Percentiles rank a stretch among this genome's conserved stretches.
phyloP scores from a whole-genome alignment of 2,888 invertebrate species.

The Andrena flavipes region DNA sequence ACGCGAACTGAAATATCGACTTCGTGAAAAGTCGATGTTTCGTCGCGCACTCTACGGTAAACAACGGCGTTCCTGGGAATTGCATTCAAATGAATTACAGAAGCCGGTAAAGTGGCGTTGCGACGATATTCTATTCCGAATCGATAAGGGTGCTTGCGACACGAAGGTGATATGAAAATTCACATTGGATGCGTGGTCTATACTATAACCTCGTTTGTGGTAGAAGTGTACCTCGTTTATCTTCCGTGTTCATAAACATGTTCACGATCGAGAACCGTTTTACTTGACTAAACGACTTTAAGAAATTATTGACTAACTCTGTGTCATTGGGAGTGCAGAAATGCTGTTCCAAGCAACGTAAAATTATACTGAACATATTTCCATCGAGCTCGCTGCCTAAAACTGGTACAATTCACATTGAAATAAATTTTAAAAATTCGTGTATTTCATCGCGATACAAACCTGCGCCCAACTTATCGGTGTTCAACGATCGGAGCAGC shows the following conservation, averaged over 20 bases:
- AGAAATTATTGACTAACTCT: conserved; percentile 74
- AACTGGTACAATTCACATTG: conserved; percentile 74
- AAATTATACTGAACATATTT: conserved; percentile 81
- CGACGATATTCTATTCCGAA: too few species aligned
- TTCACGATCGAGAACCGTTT: conserved; percentile 81
- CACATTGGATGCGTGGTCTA: too few species aligned
- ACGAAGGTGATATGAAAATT: background rate
- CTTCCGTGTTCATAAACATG: conserved; percentile 82
- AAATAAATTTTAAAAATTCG: background rate
- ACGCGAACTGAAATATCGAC: too few species aligned
- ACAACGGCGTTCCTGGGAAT: too few species aligned
- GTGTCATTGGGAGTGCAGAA: conserved; percentile 80
- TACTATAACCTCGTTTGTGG: background rate
- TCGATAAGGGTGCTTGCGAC: too few species aligned
- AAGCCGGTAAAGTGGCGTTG: too few species aligned
- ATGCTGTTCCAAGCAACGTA: conserved; percentile 82
- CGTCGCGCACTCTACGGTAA: too few species aligned
- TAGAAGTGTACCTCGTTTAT: conserved; percentile 73
- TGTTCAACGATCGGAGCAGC: conserved; percentile 79
- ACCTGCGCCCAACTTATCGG: conserved; percentile 70
- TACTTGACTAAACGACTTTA: conserved; percentile 78
- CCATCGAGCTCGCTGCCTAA: conserved; percentile 84
- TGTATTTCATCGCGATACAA: conserved; percentile 27
- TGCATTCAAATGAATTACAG: too few species aligned
- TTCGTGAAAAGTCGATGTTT: too few species aligned